Evolutionary conservation across 1,140 invertebrate species (phyloP), one percentile per base, ranked within the genome.

Genomic region (Magallana ariakensis): DNA sequence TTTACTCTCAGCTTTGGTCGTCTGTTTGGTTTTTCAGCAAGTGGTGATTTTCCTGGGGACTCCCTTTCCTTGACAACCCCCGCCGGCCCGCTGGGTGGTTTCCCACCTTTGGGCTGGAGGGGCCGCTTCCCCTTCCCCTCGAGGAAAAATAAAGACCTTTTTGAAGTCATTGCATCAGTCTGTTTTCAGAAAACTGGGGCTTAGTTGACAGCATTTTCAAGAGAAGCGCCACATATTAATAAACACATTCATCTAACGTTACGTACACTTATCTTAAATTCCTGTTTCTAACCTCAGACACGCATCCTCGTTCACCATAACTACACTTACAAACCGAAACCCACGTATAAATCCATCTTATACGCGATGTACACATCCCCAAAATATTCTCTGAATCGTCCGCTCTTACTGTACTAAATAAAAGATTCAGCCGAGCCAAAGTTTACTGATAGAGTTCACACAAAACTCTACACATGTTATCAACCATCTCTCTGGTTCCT

Each of bases 81-180:
- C 8, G 46, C 54, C 15, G 7, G 15, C n/a, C 80, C 80, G 46
- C 16, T 22, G 8, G 80, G 54, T 56, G 46, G 46, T 10, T 81
- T 81, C 13, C 80, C 80, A 26, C 54, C 80, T 26, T 81, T 81
- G 46, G 80, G n/a, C 54, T 54, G 54, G 13, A 53, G 16, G 46
- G 54, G 33, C 13, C 54, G 46, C 19, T 81, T 81, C 0, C 80
- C 80, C n/a, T 81, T 81, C 19, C 80, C 80, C 33, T 81, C 80
- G n/a, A 81, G n/a, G n/a, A 81, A 54, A 81, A 81, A 81, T 13
- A 81, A 26, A 8, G 80, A 81, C 66, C 66, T 70, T 26, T 70
- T 70, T 19, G 66, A 70, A 22, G 66, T 70, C 66, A 70, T 70
- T 26, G 19, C 33, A 70, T 26, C 13, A 70, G 22, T 22, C 22